Evolutionary conservation across 2,888 invertebrate genomes (phyloP).

Genomic region (Hoplodrina blanda): DNA sequence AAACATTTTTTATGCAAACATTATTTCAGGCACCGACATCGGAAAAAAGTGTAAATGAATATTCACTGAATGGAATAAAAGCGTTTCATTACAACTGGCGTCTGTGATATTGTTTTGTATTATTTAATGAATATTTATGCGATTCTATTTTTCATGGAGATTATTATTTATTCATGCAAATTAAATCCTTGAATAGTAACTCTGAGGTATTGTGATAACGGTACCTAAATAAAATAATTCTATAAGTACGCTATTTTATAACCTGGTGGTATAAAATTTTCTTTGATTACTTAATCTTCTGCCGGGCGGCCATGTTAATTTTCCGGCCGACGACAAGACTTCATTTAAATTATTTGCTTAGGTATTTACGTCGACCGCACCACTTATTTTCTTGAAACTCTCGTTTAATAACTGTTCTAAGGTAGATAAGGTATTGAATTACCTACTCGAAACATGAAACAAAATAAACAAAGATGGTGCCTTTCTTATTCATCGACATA

Average conservation of each 20-base stretch:
- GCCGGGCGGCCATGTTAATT: slow-evolving; percentile 62
- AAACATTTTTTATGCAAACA: slow-evolving; percentile 8
- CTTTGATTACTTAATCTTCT: slow-evolving; percentile 69
- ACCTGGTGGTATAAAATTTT: slow-evolving; percentile 60
- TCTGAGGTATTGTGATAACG: slow-evolving; percentile 48
- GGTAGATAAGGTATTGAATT: not conserved
- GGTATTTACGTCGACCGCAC: slow-evolving; percentile 33
- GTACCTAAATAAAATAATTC: slow-evolving; percentile 11
- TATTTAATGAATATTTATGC: slow-evolving; percentile 52
- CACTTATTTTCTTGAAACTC: slow-evolving; percentile 28
- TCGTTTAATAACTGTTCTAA: slow-evolving; percentile 24
- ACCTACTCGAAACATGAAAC: slow-evolving; percentile 1
- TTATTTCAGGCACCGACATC: slow-evolving; percentile 21
- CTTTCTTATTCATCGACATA: not conserved
- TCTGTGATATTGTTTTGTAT: slow-evolving; percentile 50
- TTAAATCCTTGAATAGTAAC: slow-evolving; percentile 44
- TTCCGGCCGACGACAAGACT: slow-evolving; percentile 57
- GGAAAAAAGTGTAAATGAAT: slow-evolving; percentile 19
- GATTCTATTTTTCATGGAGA: slow-evolving; percentile 62
- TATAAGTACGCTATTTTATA: slow-evolving; percentile 43
- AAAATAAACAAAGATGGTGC: slow-evolving; percentile 3
- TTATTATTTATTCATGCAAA: slow-evolving; percentile 65
- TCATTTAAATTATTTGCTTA: slow-evolving; percentile 65
- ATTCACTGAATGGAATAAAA: slow-evolving; percentile 19
- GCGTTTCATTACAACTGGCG: slow-evolving; percentile 37